These are phyloP conservation scores for Phyllopteryx taeniolatus DNA, from an alignment of 2,113 vertebrate genomes.

Conservation along the genomic window DNA sequence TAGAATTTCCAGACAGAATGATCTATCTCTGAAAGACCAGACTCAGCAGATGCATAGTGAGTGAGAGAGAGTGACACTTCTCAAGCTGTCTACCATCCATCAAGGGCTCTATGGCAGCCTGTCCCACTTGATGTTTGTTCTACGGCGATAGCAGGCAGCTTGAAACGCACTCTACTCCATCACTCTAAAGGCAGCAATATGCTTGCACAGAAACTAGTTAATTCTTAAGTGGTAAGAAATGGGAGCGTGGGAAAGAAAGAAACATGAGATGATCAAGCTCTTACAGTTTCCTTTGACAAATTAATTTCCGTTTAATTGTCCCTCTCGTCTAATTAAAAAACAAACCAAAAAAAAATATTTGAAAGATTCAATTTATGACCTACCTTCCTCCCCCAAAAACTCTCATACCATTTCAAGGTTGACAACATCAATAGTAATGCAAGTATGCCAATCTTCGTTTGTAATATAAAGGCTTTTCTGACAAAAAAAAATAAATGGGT, in stretches of 20 bases:
- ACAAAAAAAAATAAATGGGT: neutral
- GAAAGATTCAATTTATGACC: too few species aligned
- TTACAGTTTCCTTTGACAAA: too few species aligned
- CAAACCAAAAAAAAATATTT: too few species aligned
- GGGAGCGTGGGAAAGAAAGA: too few species aligned
- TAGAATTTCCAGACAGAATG: slow-evolving; percentile 1
- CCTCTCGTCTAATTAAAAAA: too few species aligned
- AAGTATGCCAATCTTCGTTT: neutral
- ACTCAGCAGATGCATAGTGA: slow-evolving; percentile 29
- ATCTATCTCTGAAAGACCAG: slow-evolving; percentile 34
- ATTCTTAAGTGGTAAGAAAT: slow-evolving; percentile 1
- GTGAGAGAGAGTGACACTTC: slow-evolving; percentile 20
- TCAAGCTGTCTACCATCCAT: slow-evolving; percentile 49
- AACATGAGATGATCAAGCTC: too few species aligned
- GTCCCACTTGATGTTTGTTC: slow-evolving; percentile 26
- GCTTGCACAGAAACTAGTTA: slow-evolving; percentile 2
- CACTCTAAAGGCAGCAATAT: slow-evolving; percentile 9
- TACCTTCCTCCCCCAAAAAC: too few species aligned
- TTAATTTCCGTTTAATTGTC: too few species aligned
- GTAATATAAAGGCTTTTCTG: neutral
- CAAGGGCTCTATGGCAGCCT: slow-evolving; percentile 30
- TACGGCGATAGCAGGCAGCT: slow-evolving; percentile 13
- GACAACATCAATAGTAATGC: too few species aligned
- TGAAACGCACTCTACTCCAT: slow-evolving; percentile 33
- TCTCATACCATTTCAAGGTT: too few species aligned